Conservation (phyloP, 2,797 vertebrate genomes). For the Sebastes dallii region DNA sequence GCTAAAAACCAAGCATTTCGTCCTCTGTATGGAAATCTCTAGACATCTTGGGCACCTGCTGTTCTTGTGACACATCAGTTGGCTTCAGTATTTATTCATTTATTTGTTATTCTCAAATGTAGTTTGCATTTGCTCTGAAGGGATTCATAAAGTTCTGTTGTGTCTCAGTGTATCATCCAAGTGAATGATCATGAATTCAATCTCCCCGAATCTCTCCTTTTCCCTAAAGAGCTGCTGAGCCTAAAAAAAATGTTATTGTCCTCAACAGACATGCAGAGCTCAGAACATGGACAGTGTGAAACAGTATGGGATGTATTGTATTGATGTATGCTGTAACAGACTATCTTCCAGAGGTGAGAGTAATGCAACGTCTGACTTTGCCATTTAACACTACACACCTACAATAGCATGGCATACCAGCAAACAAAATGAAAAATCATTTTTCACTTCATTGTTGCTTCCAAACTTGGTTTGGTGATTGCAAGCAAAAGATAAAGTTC, state of each 20-base stretch:
- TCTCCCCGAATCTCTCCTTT: slow-evolving; percentile 10
- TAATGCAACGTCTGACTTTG: not conserved
- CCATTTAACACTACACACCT: not conserved
- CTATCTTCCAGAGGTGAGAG: not conserved
- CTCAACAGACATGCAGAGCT: slow-evolving; percentile 21
- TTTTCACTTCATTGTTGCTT: slow-evolving; percentile 9
- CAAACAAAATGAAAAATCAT: slow-evolving; percentile 10
- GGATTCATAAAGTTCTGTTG: slow-evolving; percentile 37
- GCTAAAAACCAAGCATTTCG: not conserved
- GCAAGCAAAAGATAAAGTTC: slow-evolving; percentile 18
- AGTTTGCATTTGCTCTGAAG: slow-evolving; percentile 8
- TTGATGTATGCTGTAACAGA: not conserved
- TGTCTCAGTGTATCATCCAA: slow-evolving; percentile 14
- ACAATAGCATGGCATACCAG: not conserved
- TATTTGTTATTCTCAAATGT: slow-evolving; percentile 5
- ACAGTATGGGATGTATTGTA: not conserved
- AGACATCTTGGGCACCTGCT: not conserved
- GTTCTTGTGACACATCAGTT: not conserved
- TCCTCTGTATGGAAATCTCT: not conserved
- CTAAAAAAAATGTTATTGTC: slow-evolving; percentile 23
- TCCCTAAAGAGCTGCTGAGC: slow-evolving; percentile 24
- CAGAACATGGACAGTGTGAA: slow-evolving; percentile 5
- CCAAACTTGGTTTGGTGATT: slow-evolving; percentile 20
- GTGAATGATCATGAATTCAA: slow-evolving; percentile 31
- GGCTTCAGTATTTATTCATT: not conserved